Evolutionary conservation across 2,113 vertebrate genomes (phyloP), one percentile per base, ranked within the genome.

Genomic region (Gobio gobio): DNA sequence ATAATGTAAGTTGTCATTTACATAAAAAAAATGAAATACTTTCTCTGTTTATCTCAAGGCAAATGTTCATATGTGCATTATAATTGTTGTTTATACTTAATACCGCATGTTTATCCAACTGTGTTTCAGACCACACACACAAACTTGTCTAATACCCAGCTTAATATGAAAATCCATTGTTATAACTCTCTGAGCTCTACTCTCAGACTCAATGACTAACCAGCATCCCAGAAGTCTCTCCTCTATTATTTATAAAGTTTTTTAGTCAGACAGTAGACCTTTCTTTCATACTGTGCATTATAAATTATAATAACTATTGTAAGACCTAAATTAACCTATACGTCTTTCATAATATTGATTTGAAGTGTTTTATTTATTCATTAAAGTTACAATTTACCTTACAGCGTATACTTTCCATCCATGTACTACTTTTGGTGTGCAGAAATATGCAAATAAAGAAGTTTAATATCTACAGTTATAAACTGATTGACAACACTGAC

Each of bases 101-200:
- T 16, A 74, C 43, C 2, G 1, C 68, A 47, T 84, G 81, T 78
- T 85, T 74, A 85, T 29, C 80, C 78, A n/a, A 81, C 58, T 66
- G 83, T 85, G 81, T 70, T 76, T 77, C 24, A 77, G 74, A 77
- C 74, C 74, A 77, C n/a, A 83, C 29, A 51, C 63, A 70, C 26
- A 82, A 29, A 82, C 68, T 24, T 74, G 43, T 26, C 70, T 49
- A 74, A 74, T 74, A 74, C 43, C 43, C n/a, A 74, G 26, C 72
- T 49, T 49, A 49, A 24, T 43, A 49, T 74, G 49, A 49, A 74
- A 74, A 74, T 16, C 43, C 70, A 73, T 24, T 45, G 22, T 45
- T 73, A 22, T 45, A 73, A 47, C 40, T 43, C 43, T 47, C n/a
- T 26, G n/a, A 45, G 40, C 43, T 47, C 45, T 47, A 10, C 10